Conservation (phyloP, 2,888 invertebrate species). For the Chrysomela aeneicollis region DNA sequence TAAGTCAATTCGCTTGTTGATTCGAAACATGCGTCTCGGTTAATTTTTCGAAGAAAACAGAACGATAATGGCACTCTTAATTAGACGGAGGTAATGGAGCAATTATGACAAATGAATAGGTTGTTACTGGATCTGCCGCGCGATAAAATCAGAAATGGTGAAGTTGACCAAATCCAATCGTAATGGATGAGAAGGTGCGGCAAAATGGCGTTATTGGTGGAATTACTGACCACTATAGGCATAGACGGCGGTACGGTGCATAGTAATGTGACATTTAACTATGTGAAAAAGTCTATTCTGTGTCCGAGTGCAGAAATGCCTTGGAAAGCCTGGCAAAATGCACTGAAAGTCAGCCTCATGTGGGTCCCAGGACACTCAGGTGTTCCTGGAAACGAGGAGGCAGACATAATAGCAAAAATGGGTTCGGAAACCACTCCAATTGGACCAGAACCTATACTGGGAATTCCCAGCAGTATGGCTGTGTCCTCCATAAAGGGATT, state of each 20-base stretch:
- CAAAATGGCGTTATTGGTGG: slow-evolving; percentile 9
- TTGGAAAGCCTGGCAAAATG: too few relatives aligned
- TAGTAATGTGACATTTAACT: too few relatives aligned
- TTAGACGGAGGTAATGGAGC: slow-evolving; percentile 31
- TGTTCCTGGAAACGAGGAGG: too few relatives aligned
- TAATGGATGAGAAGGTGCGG: slow-evolving; percentile 35
- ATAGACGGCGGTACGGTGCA: background rate
- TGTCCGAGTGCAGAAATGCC: too few relatives aligned
- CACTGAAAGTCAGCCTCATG: too few relatives aligned
- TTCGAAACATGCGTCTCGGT: slow-evolving; percentile 17
- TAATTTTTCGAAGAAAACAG: slow-evolving; percentile 16
- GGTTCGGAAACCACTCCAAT: too few relatives aligned
- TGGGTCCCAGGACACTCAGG: too few relatives aligned
- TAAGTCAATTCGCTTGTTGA: slow-evolving; percentile 2
- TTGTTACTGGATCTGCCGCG: slow-evolving; percentile 27
- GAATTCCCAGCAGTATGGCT: too few relatives aligned
- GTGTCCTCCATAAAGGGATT: too few relatives aligned
- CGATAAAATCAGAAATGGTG: slow-evolving; percentile 30
- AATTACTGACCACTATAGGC: background rate
- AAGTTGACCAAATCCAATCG: slow-evolving; percentile 31
- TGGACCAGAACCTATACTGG: too few relatives aligned
- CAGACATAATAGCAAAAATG: too few relatives aligned
- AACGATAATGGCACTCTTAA: slow-evolving; percentile 19
- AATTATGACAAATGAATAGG: slow-evolving; percentile 33
- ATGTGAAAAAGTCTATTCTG: too few relatives aligned